Evolutionary conservation across 2,113 vertebrate species (phyloP).

Genomic region (Saimiri boliviensis): DNA sequence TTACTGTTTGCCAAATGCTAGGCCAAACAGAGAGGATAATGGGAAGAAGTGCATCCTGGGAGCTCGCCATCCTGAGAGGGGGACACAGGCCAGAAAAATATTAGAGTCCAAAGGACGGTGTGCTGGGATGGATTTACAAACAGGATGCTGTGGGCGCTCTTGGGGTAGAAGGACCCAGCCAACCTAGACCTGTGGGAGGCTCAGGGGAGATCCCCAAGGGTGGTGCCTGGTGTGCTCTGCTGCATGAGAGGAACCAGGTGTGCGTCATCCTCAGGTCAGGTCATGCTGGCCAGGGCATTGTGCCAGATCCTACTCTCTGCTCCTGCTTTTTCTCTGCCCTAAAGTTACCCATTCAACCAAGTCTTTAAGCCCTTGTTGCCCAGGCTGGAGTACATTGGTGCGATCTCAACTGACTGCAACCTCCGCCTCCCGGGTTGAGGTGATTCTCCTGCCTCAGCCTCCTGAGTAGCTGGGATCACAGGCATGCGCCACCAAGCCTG

Average conservation of each 20-base stretch:
- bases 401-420: no score
- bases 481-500: no score
- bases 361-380: not conserved
- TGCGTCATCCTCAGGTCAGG: no score
- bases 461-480: no score
- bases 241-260: not conserved
- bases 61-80: accelerated
- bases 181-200: not conserved
- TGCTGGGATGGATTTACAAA: not conserved
- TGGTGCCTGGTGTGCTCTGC: not conserved
- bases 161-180: not conserved
- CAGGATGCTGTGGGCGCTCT: not conserved
- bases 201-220: not conserved
- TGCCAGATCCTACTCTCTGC: no score
- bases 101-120: not conserved
- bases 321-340: not conserved
- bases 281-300: no score
- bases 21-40: not conserved
- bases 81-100: not conserved
- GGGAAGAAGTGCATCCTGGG: not conserved
- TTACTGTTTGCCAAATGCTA: not conserved
- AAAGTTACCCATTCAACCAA: not conserved
- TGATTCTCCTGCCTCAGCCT: no score
- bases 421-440: no score
- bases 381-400: no score